These are phyloP conservation scores for Noctua fimbriata DNA, from an alignment of 2,888 invertebrate species.

Conservation along the genomic window DNA sequence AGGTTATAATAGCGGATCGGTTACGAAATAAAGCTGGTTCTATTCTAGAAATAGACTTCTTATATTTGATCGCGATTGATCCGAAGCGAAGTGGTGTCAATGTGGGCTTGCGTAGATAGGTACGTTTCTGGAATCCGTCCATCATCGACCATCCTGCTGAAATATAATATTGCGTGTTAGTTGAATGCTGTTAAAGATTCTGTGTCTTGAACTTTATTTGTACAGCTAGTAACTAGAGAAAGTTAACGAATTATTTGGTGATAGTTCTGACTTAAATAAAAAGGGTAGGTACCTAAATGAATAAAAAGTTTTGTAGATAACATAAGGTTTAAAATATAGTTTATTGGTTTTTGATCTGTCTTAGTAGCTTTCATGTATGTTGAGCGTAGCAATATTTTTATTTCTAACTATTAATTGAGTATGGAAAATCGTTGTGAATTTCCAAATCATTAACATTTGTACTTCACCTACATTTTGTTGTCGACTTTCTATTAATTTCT, in stretches of 20 bases:
- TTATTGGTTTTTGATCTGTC: neutral
- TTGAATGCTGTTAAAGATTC: neutral
- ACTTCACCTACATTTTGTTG: conserved; percentile 66
- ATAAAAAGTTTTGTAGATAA: neutral
- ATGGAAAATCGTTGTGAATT: conserved; percentile 9
- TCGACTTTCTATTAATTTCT: conserved; percentile 69
- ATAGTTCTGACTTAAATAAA: neutral
- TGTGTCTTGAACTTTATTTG: neutral
- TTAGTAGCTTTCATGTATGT: neutral
- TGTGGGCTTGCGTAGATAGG: conserved; percentile 11
- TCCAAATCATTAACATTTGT: conserved; percentile 45
- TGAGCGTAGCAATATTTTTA: neutral
- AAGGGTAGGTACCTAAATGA: neutral
- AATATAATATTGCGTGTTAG: neutral
- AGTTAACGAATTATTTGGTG: neutral
- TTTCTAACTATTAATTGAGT: neutral
- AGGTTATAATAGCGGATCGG: conserved; percentile 35
- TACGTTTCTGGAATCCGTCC: neutral
- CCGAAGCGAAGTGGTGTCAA: conserved; percentile 27
- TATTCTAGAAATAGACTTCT: conserved; percentile 52
- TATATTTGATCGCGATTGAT: conserved; percentile 36
- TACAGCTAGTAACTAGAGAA: neutral
- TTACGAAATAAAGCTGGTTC: conserved; percentile 54
- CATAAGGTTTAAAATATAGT: neutral
- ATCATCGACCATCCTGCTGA: neutral